Evolutionary conservation across 53 echinoderm and acorn worm species (phyloP).

Genomic region (Echinarachnius parma): DNA sequence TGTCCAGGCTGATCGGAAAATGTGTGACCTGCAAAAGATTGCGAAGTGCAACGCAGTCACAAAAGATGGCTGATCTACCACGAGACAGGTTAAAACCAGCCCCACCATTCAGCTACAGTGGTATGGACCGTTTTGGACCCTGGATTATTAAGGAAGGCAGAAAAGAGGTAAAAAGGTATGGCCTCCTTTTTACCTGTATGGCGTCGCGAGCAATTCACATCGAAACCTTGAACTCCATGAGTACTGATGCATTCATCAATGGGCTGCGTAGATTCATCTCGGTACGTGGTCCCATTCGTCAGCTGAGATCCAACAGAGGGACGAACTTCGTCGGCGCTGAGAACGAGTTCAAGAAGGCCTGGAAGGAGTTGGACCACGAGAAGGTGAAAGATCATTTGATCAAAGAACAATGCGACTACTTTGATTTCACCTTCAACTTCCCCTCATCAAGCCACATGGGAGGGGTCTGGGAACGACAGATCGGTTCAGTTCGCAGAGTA

Average conservation of each 20-base stretch:
- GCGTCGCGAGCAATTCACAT: constrained; percentile 69
- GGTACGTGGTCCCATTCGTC: constrained; percentile 52
- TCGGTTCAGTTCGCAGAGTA: no score
- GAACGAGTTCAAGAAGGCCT: constrained; percentile 37
- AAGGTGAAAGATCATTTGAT: no score
- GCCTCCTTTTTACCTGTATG: constrained; percentile 67
- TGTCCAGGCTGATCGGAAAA: constrained; percentile 41
- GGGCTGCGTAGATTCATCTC: constrained; percentile 56
- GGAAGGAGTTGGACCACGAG: no score
- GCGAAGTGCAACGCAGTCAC: constrained; percentile 12
- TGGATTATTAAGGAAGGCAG: constrained; percentile 58
- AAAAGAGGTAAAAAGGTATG: constrained; percentile 60
- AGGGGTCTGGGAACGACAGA: no score
- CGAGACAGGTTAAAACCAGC: constrained; percentile 46
- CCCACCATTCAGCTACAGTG: constrained; percentile 56
- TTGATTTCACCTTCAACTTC: no score
- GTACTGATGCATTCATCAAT: constrained; percentile 44
- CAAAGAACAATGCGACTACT: no score
- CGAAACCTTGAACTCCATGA: constrained; percentile 34
- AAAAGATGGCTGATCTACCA: constrained; percentile 69
- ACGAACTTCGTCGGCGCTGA: constrained; percentile 73
- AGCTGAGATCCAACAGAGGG: constrained; percentile 54
- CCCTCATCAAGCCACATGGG: no score
- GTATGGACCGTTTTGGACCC: constrained; percentile 64
- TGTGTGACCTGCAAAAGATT: constrained; percentile 52